phyloP scores from a whole-genome alignment of 2,113 vertebrate genomes.

The Helogale parvula region DNA sequence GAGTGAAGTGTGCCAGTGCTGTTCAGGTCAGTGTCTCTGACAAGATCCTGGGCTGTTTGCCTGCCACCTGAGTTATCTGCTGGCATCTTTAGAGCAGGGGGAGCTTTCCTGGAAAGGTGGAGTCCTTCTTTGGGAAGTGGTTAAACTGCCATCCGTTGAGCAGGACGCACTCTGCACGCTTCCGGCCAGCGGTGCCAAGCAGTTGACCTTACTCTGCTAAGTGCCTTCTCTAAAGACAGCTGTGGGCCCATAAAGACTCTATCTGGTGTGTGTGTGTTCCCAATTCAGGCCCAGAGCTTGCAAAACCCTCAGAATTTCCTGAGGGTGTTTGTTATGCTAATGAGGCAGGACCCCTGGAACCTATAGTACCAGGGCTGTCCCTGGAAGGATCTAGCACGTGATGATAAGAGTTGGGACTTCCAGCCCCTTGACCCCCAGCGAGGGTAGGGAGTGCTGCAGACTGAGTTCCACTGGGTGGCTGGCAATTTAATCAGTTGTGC shows the following conservation, averaged over 20 bases:
- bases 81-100: background rate
- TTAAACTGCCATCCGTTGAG: background rate
- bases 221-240: background rate
- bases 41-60: background rate
- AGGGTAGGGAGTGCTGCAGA: background rate
- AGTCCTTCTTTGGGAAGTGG: background rate
- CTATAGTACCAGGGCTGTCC: background rate
- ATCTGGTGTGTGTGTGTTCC: background rate
- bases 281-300: background rate
- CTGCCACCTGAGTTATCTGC: background rate
- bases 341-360: background rate
- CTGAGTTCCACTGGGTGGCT: background rate
- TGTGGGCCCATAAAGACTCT: background rate
- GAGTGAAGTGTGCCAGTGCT: background rate
- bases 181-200: background rate
- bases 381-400: background rate
- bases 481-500: background rate
- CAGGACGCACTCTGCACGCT: background rate
- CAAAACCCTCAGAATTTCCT: background rate
- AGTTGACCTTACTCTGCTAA: background rate
- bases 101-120: background rate
- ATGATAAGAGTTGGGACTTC: background rate
- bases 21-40: background rate
- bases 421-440: background rate
- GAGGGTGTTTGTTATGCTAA: background rate